Percentiles rank a stretch among this genome's conserved stretches.
Conservation (phyloP, 2,113 vertebrate species). For the Sturnus vulgaris region DNA sequence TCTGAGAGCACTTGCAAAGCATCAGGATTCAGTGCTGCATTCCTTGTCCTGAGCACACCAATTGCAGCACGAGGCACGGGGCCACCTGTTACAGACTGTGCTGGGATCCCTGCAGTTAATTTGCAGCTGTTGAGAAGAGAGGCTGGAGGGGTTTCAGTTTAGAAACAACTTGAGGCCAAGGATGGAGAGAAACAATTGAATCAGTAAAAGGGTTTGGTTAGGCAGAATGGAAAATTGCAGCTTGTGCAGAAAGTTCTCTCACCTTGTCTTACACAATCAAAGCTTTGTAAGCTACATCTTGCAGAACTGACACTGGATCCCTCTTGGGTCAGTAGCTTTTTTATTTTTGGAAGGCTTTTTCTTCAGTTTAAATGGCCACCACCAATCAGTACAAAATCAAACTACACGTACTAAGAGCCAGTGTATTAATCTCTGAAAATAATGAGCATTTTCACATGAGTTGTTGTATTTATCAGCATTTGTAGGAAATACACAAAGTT, state of each 20-base stretch:
- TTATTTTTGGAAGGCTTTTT: not conserved
- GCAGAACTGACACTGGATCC: not conserved
- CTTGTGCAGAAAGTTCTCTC: not conserved
- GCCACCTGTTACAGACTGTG: constrained; percentile 1
- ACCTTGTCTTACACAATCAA: not conserved
- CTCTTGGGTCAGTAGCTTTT: not conserved
- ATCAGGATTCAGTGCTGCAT: not conserved
- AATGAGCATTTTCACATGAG: not conserved
- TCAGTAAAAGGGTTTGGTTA: not conserved
- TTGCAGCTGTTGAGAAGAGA: constrained; percentile 23
- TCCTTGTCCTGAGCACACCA: not conserved
- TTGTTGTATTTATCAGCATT: not conserved
- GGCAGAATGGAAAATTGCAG: not conserved
- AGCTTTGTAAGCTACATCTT: not conserved
- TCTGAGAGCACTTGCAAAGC: not conserved
- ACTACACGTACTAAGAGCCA: not conserved
- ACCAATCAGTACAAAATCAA: not conserved
- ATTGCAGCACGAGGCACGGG: accelerated
- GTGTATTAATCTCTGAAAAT: not conserved
- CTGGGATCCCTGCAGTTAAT: not conserved
- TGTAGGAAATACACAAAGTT: not conserved
- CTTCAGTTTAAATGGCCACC: not conserved
- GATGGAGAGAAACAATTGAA: not conserved
- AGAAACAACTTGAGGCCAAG: not conserved
- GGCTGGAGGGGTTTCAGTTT: not conserved